A percentile compares a stretch with the other conserved stretches of the same genome.
Conservation (phyloP, 2,113 vertebrate species). For the rat (Rattus norvegicus) region DNA sequence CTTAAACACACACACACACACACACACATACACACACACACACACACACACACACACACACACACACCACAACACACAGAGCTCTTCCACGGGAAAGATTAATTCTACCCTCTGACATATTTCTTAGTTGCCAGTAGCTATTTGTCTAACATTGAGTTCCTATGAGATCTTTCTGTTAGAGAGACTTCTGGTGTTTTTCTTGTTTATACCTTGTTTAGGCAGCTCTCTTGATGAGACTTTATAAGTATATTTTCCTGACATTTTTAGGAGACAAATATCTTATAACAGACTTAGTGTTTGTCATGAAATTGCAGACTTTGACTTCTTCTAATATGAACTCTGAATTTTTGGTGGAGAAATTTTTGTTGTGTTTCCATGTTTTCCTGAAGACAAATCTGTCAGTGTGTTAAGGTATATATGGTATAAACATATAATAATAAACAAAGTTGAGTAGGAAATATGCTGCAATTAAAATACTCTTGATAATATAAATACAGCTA, state of each 20-base stretch:
- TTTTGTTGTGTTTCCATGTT: too few relatives aligned
- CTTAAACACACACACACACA: neutral
- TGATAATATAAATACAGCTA: too few relatives aligned
- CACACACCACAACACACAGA: too few relatives aligned
- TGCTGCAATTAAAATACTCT: too few relatives aligned
- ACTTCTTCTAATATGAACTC: neutral
- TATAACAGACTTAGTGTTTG: neutral
- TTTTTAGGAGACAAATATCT: neutral
- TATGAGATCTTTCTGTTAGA: neutral
- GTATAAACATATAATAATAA: too few relatives aligned
- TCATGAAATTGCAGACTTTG: neutral
- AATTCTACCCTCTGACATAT: neutral
- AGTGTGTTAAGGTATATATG: too few relatives aligned
- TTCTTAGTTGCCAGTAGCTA: neutral
- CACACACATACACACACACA: too few relatives aligned
- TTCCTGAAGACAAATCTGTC: too few relatives aligned
- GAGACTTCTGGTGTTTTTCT: neutral
- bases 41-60: too few relatives aligned
- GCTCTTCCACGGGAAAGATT: neutral
- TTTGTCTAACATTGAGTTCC: neutral
- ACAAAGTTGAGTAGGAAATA: too few relatives aligned
- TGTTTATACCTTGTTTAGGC: neutral
- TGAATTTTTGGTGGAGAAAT: too few relatives aligned
- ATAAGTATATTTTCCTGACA: neutral
- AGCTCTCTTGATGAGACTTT: neutral